Evolutionary conservation across 2,113 vertebrate species (phyloP), one percentile per base, ranked within the genome.

Genomic region (Menidia beryllina): DNA sequence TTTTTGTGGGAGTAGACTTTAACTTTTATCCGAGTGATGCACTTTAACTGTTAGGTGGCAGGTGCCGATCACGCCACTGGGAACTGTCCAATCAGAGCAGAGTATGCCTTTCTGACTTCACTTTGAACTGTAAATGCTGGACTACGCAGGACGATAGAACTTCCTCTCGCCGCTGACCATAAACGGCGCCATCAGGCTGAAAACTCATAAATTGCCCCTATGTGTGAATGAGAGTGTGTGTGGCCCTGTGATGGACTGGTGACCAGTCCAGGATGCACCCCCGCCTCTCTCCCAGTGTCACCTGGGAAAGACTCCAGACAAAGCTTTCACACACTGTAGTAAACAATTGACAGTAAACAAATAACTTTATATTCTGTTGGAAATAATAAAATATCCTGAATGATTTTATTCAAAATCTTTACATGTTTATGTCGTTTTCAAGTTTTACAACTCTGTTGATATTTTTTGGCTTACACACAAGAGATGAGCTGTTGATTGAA

Each of bases 371-470:
- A 56, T 41, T 52, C 1, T 1, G 21, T 62, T 59, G 38, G 20
- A 79, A 27, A 69, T 77, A 48, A 68, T 68, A 15, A 77, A 64
- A 71, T 74, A 59, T 76, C 15, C 69, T 11, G 23, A 71, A 62
- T 63, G 25, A 10, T 84, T 90, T 92, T 88, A 91, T 88, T 92
- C 74, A 76, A 91, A 90, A 90, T 81, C 49, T 52, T 76, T 66
- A 77, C 59, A 72, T 48, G 61, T 73, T 53, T 83, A 83, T 51
- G 59, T 43, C 45, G 79, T 66, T 69, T 85, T 90, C 77, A 87
- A 86, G 88, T 90, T 75, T 89, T 75, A 88, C 48, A 55, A 55
- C 38, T 75, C 19, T 75, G 66, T 71, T 62, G 59, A 70, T 71
- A 75, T 19, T 81, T 34, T 83, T 93, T 93, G 91, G 90, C 92